Conservation (phyloP, 2,888 invertebrate species). For the Exocentrus adspersus region DNA sequence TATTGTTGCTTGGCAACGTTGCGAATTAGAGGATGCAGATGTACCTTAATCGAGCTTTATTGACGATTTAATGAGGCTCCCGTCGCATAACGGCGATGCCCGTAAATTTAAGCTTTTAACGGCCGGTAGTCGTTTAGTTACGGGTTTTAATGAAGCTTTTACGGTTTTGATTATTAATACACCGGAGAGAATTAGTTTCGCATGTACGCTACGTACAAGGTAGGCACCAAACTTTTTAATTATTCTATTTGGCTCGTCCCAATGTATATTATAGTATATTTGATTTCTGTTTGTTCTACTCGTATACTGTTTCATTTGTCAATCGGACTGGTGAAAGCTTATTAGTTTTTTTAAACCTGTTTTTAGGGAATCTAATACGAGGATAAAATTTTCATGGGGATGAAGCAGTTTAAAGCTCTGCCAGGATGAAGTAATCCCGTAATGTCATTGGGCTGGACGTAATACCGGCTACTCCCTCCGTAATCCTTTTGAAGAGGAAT, state of each 20-base stretch:
- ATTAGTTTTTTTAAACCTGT: slow-evolving; percentile 42
- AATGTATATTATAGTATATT: background rate
- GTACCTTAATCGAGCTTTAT: slow-evolving; percentile 6
- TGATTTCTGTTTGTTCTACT: no score
- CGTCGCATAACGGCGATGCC: background rate
- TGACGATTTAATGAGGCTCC: slow-evolving; percentile 4
- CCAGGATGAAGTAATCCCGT: slow-evolving; percentile 47
- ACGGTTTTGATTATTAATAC: slow-evolving; percentile 13
- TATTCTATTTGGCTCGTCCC: background rate
- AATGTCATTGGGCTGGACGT: slow-evolving; percentile 51
- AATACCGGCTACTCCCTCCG: slow-evolving; percentile 44
- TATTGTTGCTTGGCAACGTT: slow-evolving; percentile 3
- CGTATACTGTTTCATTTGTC: slow-evolving; percentile 11
- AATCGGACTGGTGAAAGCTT: slow-evolving; percentile 45
- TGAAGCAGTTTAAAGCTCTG: slow-evolving; percentile 49
- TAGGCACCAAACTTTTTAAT: background rate
- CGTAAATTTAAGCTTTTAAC: slow-evolving; percentile 13
- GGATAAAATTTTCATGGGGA: slow-evolving; percentile 53
- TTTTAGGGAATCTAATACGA: slow-evolving; percentile 48
- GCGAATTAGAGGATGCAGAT: slow-evolving; percentile 19
- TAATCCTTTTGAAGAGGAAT: slow-evolving; percentile 44
- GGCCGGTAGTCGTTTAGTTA: background rate
- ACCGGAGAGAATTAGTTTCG: background rate
- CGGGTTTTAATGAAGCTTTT: slow-evolving; percentile 8
- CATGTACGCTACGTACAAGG: background rate